A percentile compares a stretch with the other conserved stretches of the same genome.
Evolutionary conservation across 2,113 vertebrate genomes (phyloP).

Genomic region (Semicossyphus pulcher): DNA sequence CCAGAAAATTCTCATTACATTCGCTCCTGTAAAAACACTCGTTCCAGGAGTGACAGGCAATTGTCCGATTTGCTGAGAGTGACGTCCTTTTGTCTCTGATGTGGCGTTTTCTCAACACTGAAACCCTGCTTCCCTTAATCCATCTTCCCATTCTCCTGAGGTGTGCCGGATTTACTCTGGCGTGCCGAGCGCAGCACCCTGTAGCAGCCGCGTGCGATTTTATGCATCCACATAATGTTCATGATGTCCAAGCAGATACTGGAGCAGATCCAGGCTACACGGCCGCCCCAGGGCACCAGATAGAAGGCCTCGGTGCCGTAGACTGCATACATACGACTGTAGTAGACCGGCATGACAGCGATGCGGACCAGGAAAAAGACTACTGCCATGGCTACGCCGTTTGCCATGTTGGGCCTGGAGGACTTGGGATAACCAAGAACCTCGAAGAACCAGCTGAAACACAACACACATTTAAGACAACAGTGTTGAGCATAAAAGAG

Average conservation of each 20-base stretch:
- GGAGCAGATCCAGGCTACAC: constrained; percentile 90
- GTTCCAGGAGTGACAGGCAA: constrained; percentile 9
- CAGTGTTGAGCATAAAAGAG: not conserved
- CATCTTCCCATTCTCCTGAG: constrained; percentile 91
- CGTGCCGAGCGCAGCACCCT: constrained; percentile 88
- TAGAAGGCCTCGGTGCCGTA: constrained; percentile 91
- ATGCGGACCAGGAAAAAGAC: constrained; percentile 96
- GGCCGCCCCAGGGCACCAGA: constrained; percentile 86
- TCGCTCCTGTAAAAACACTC: constrained; percentile 24
- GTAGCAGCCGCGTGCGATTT: constrained; percentile 93
- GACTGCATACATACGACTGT: constrained; percentile 86
- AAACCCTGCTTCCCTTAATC: constrained; percentile 77
- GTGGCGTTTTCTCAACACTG: constrained; percentile 16
- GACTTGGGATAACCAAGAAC: constrained; percentile 92
- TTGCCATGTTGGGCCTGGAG: constrained; percentile 92
- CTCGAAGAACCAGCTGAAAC: constrained; percentile 99
- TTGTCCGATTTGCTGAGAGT: constrained; percentile 38
- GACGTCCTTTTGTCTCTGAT: constrained; percentile 5
- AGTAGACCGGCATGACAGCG: constrained; percentile 91
- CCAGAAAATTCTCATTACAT: constrained; percentile 24
- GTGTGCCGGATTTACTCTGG: constrained; percentile 72
- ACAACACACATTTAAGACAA: constrained; percentile 68
- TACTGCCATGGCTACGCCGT: constrained; percentile 93
- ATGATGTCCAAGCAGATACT: constrained; percentile 94
- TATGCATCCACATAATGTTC: constrained; percentile 99